Evolutionary conservation across 1,140 invertebrate genomes (phyloP).

Genomic region (Babylonia areolata): DNA sequence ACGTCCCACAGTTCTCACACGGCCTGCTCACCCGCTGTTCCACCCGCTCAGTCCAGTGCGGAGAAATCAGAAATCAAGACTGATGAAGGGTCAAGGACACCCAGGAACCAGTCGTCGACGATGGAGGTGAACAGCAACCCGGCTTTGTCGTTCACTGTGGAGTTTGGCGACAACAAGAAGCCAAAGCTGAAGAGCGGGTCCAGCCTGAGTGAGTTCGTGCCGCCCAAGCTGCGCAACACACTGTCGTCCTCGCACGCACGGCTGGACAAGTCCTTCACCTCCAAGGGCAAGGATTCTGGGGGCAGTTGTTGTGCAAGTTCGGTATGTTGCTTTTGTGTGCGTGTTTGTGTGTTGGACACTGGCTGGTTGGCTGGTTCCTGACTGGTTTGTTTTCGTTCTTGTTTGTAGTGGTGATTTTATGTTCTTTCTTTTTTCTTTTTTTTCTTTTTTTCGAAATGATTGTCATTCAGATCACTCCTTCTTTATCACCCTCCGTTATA

Average conservation of each 20-base stretch:
- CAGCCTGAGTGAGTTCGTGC: slow-evolving; percentile 77
- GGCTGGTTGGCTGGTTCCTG: no score
- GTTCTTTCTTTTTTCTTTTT: no score
- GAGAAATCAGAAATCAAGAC: not conserved
- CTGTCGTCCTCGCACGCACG: slow-evolving; percentile 45
- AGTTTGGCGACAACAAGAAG: slow-evolving; percentile 64
- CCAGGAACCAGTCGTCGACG: not conserved
- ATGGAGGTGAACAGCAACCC: slow-evolving; percentile 23
- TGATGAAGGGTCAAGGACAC: not conserved
- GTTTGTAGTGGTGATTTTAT: no score
- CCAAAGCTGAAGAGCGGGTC: slow-evolving; percentile 49
- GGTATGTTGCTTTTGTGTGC: not conserved
- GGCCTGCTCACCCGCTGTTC: not conserved
- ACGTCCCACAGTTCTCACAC: not conserved
- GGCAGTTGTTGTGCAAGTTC: not conserved
- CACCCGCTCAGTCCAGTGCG: not conserved
- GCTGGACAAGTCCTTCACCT: slow-evolving; percentile 32
- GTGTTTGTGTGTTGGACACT: slow-evolving; percentile 3
- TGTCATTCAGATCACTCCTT: no score
- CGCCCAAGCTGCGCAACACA: slow-evolving; percentile 70
- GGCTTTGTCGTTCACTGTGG: slow-evolving; percentile 76
- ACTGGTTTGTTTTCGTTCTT: no score
- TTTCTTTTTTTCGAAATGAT: no score
- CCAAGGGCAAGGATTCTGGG: not conserved
- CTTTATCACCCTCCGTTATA: no score